Evolutionary conservation across 2,797 vertebrate species (phyloP).

Genomic region (Diceros bicornis): DNA sequence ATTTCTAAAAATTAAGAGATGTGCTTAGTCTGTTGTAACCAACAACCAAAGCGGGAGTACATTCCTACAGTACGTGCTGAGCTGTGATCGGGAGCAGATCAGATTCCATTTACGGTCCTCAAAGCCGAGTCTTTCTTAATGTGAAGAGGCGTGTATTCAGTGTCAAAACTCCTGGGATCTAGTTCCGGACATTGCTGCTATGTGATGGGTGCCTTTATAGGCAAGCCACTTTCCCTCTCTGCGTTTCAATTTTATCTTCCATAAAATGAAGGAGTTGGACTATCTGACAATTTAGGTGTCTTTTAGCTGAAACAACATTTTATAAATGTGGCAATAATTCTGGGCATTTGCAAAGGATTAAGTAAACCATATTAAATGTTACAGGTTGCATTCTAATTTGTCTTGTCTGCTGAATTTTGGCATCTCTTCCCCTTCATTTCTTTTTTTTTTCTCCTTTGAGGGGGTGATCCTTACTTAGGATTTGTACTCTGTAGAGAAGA

Average conservation of each 20-base stretch:
- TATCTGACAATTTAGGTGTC: neutral
- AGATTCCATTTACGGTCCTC: neutral
- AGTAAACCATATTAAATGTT: slow-evolving; percentile 37
- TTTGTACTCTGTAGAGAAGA: neutral
- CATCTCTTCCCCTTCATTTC: neutral
- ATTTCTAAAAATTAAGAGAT: slow-evolving; percentile 53
- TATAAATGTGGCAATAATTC: slow-evolving; percentile 57
- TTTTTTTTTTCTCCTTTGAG: neutral
- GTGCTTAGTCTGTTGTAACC: neutral
- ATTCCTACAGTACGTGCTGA: rapidly evolving
- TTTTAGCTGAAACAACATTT: slow-evolving; percentile 39
- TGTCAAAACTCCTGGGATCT: neutral
- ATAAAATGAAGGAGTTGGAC: neutral
- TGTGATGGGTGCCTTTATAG: neutral
- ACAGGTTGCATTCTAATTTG: slow-evolving; percentile 8
- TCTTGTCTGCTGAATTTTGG: slow-evolving; percentile 13
- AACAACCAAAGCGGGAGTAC: neutral
- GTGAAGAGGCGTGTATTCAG: neutral
- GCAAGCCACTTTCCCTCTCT: neutral
- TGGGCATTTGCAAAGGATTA: slow-evolving; percentile 42
- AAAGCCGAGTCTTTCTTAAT: neutral
- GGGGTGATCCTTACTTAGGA: neutral
- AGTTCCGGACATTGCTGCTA: neutral
- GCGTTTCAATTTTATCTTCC: slow-evolving; percentile 29
- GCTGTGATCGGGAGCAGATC: neutral